Percentiles rank a stretch among this genome's conserved stretches.
Evolutionary conservation across 2,888 invertebrate genomes (phyloP).

Genomic region (Leptogaster cylindrica): DNA sequence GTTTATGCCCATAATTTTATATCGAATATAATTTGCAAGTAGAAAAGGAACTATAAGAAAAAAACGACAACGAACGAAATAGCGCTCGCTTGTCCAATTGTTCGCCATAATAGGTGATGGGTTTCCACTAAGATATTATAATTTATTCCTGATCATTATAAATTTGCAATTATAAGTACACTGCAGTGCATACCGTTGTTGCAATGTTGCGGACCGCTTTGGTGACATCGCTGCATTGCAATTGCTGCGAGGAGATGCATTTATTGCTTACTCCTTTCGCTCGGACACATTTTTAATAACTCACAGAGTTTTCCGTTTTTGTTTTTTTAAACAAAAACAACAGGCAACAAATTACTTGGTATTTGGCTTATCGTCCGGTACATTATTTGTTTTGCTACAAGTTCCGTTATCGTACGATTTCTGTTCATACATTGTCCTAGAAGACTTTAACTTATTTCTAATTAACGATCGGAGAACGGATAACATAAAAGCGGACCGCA

Average conservation of each 20-base stretch:
- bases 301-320: not conserved
- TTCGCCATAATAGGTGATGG: constrained; percentile 48
- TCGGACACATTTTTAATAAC: not conserved
- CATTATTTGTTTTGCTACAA: no score
- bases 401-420: no score
- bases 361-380: no score
- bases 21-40: constrained; percentile 14
- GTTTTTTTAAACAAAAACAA: not conserved
- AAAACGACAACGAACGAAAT: not conserved
- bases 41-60: constrained; percentile 3
- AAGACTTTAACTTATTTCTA: no score
- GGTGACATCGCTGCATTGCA: not conserved
- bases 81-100: constrained; percentile 46
- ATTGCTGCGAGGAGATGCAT: not conserved
- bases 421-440: no score
- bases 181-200: constrained; percentile 4
- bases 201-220: not conserved
- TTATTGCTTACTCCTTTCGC: not conserved
- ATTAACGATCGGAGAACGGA: no score
- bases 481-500: no score
- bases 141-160: constrained; percentile 49
- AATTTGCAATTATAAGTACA: constrained; percentile 49
- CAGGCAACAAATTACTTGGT: not conserved
- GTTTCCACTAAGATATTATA: constrained; percentile 48
- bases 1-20: constrained; percentile 17